Percentiles rank a stretch among this genome's conserved stretches.
Conservation (phyloP, 92 coral and sea anemone genomes). For the Zoanthus gigantus region DNA sequence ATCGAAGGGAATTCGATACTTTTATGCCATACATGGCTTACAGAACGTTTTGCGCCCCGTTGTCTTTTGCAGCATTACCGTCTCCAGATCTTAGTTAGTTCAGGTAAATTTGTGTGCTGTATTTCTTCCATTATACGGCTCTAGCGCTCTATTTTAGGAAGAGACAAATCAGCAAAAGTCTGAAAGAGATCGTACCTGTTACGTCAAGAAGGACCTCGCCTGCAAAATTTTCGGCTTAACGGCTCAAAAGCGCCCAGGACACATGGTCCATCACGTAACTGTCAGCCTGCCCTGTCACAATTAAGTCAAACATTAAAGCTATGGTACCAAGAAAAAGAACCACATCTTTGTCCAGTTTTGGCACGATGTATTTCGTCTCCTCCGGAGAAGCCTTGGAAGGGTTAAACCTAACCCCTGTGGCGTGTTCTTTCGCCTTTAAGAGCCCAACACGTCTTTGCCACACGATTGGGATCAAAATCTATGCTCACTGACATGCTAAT, state of each 20-base stretch:
- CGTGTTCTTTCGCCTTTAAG: constrained; percentile 13
- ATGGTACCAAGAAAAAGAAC: background rate
- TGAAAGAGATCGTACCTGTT: no score
- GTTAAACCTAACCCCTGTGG: constrained; percentile 36
- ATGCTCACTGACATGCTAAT: background rate
- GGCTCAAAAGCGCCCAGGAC: background rate
- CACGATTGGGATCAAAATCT: background rate
- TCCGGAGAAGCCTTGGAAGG: constrained; percentile 37
- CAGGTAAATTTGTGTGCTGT: background rate
- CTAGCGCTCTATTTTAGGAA: background rate
- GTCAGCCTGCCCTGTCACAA: constrained; percentile 23
- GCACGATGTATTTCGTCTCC: background rate
- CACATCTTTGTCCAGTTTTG: no score
- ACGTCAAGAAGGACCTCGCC: no score
- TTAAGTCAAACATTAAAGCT: constrained; percentile 24
- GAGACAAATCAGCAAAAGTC: no score
- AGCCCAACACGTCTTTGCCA: background rate
- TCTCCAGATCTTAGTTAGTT: constrained; percentile 2
- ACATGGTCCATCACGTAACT: constrained; percentile 21
- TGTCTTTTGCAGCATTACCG: background rate
- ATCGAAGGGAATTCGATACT: constrained; percentile 38
- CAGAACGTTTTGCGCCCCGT: background rate
- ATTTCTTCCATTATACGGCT: background rate
- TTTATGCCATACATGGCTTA: background rate
- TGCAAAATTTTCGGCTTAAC: no score